phyloP scores from a whole-genome alignment of 1,140 invertebrate genomes.

The Hypsibius dujardini region DNA sequence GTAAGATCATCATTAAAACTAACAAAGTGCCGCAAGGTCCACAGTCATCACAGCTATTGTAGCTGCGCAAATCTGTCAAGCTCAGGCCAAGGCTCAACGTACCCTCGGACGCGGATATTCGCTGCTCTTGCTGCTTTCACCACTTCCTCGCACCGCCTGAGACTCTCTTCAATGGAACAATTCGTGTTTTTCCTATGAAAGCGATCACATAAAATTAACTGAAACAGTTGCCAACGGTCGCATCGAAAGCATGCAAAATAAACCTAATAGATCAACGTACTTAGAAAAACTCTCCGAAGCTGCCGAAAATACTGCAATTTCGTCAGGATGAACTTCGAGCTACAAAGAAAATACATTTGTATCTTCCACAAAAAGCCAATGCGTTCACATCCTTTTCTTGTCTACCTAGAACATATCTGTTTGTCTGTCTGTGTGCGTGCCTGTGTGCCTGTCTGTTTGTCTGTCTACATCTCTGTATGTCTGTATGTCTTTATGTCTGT shows the following conservation, averaged over 20 bases:
- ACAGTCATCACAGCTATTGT: too few species aligned
- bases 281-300: constrained; percentile 77
- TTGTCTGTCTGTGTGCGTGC: too few species aligned
- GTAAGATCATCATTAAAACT: too few species aligned
- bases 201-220: too few species aligned
- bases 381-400: too few species aligned
- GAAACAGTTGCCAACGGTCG: constrained; percentile 21
- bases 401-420: too few species aligned
- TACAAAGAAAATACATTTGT: constrained; percentile 31
- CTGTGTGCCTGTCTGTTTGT: too few species aligned
- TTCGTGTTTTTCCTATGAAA: constrained; percentile 67
- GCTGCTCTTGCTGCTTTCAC: constrained; percentile 49
- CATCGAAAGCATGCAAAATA: constrained; percentile 11
- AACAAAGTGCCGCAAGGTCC: too few species aligned
- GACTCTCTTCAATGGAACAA: constrained; percentile 66
- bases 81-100: constrained; percentile 18
- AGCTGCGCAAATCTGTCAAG: too few species aligned
- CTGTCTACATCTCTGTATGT: too few species aligned
- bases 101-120: constrained; percentile 59
- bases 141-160: constrained; percentile 50
- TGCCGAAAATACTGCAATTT: constrained; percentile 84
- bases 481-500: too few species aligned
- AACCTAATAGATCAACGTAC: constrained; percentile 26
- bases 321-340: constrained; percentile 53
- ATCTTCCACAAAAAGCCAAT: too few species aligned